phyloP scores from a whole-genome alignment of 1,140 invertebrate species.

The Hyphantria cunea region DNA sequence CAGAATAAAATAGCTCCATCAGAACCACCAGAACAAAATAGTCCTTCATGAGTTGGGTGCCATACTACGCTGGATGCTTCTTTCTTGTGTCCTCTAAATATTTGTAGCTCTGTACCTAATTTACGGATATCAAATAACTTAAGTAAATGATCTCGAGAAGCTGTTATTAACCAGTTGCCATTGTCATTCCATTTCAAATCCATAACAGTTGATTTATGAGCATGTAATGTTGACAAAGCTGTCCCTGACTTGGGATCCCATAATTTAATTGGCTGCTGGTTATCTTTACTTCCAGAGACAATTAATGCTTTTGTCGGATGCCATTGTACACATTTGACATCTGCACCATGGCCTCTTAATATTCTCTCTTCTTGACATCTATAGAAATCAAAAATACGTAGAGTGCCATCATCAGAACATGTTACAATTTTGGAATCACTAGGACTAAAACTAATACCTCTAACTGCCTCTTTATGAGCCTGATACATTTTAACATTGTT shows the following conservation, averaged over 20 bases:
- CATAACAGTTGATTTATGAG: conserved; percentile 99
- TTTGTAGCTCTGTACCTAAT: conserved; percentile 95
- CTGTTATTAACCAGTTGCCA: conserved; percentile 99
- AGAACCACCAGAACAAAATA: conserved; percentile 98
- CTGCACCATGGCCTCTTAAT: conserved; percentile 98
- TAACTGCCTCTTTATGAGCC: conserved; percentile 99
- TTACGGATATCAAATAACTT: conserved; percentile 99
- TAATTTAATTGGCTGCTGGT: conserved; percentile 99
- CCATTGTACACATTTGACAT: conserved; percentile 99
- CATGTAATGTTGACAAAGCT: conserved; percentile 94
- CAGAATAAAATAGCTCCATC: conserved; percentile 99
- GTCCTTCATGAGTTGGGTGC: conserved; percentile 98
- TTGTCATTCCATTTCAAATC: conserved; percentile 99
- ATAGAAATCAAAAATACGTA: conserved; percentile 99
- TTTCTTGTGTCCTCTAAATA: conserved; percentile 99
- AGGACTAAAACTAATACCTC: conserved; percentile 99
- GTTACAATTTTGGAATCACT: conserved; percentile 99
- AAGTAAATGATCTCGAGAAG: conserved; percentile 97
- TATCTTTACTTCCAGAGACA: conserved; percentile 99
- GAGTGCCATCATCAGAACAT: conserved; percentile 99
- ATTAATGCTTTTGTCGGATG: conserved; percentile 98
- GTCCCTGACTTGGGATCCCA: conserved; percentile 99
- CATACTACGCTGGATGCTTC: conserved; percentile 98
- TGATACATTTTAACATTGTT: conserved; percentile 99
- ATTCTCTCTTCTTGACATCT: conserved; percentile 98